These are phyloP conservation scores for Ammospiza nelsoni DNA, from an alignment of 2,113 vertebrate genomes.

Conservation along the genomic window DNA sequence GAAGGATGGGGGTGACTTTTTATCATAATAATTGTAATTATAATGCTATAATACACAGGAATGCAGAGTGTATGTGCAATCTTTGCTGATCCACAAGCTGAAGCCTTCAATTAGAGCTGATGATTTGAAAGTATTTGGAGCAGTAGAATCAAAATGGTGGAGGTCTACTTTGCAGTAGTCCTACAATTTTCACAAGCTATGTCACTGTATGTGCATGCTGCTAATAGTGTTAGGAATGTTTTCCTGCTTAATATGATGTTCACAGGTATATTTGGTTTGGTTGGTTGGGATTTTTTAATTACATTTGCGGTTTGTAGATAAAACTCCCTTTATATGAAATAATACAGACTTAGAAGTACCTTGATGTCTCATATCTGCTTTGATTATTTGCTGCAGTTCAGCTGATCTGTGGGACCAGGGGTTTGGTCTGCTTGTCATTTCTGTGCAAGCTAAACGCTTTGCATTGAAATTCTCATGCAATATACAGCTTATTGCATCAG, in stretches of 20 bases:
- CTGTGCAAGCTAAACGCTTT: neutral
- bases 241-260: neutral
- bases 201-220: fast-evolving
- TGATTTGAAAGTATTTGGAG: neutral
- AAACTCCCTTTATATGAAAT: neutral
- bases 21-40: neutral
- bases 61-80: neutral
- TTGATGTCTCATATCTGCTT: neutral
- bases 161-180: neutral
- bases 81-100: neutral
- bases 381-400: neutral
- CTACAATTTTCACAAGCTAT: neutral
- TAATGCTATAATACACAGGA: neutral
- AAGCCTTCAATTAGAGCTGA: neutral
- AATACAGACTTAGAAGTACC: neutral
- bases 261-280: neutral
- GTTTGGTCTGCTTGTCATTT: neutral
- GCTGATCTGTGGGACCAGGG: neutral
- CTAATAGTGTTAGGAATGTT: neutral
- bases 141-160: neutral
- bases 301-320: neutral
- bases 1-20: neutral
- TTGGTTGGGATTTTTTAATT: neutral
- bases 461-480: slow-evolving; percentile 9
- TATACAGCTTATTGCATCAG: slow-evolving; percentile 1